Evolutionary conservation across 64 coral and sea anemone species (phyloP).

Genomic region (Pocillopora verrucosa): DNA sequence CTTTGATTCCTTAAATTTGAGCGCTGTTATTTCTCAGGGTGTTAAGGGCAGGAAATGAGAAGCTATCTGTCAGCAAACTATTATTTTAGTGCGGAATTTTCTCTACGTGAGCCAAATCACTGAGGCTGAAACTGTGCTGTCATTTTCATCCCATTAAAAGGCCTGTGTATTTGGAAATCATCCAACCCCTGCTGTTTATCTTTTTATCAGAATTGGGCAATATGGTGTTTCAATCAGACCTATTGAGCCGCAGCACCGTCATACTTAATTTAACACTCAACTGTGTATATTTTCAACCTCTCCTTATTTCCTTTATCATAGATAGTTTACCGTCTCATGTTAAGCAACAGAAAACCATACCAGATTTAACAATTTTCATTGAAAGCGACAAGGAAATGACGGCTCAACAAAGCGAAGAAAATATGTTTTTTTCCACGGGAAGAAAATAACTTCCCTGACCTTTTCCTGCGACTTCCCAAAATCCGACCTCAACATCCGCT

Average conservation of each 20-base stretch:
- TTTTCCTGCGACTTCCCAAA: not conserved
- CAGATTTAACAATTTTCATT: not conserved
- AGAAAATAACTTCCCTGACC: not conserved
- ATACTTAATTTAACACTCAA: not conserved
- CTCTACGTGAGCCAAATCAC: not conserved
- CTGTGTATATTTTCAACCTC: not conserved
- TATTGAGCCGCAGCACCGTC: not conserved
- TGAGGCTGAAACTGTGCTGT: not conserved
- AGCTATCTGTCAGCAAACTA: not conserved
- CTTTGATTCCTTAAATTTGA: not conserved
- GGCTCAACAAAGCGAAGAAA: not conserved
- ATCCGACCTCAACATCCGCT: conserved; percentile 19
- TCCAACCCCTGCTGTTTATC: not conserved
- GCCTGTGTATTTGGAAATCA: not conserved
- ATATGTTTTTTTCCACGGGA: not conserved
- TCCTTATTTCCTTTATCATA: not conserved
- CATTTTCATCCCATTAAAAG: not conserved
- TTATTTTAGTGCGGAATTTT: not conserved
- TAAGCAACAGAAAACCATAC: not conserved
- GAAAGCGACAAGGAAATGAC: not conserved
- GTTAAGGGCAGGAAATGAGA: not conserved
- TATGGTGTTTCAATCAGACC: not conserved
- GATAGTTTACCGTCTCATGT: not conserved
- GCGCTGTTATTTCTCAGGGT: not conserved
- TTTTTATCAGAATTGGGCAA: not conserved